Evolutionary conservation across 1,140 invertebrate species (phyloP).

Genomic region (Zaprionus tsacasi): DNA sequence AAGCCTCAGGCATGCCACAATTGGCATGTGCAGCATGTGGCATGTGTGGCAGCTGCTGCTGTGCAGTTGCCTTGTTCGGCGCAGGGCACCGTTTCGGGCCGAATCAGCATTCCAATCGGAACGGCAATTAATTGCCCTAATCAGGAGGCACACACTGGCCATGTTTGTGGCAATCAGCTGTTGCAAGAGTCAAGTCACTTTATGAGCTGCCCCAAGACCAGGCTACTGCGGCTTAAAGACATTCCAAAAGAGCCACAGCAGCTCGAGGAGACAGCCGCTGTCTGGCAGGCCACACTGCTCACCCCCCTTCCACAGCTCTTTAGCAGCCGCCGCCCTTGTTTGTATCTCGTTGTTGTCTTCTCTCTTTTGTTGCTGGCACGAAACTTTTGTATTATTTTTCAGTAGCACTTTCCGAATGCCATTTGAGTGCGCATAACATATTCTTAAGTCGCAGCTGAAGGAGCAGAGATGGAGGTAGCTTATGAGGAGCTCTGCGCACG

Average conservation of each 20-base stretch:
- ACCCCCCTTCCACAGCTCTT: conserved; percentile 8
- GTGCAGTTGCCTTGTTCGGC: conserved; percentile 17
- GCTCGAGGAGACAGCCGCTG: not conserved
- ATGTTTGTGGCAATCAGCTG: conserved; percentile 67
- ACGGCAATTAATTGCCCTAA: conserved; percentile 73
- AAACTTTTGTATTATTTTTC: conserved; percentile 79
- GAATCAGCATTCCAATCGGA: conserved; percentile 45
- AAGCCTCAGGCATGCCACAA: conserved; percentile 20
- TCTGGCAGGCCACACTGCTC: not conserved
- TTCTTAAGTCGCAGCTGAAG: conserved; percentile 59
- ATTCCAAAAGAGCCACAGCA: conserved; percentile 28
- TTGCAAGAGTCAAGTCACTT: conserved; percentile 58
- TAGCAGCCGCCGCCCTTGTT: not conserved
- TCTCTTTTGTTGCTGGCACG: conserved; percentile 66
- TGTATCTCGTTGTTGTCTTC: conserved; percentile 21
- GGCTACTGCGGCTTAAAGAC: conserved; percentile 40
- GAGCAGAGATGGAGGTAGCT: conserved; percentile 25
- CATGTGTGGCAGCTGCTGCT: conserved; percentile 39
- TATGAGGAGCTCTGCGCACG: conserved; percentile 42
- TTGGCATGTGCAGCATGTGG: conserved; percentile 43
- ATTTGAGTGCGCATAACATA: conserved; percentile 81
- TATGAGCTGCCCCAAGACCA: conserved; percentile 38
- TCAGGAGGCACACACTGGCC: conserved; percentile 45
- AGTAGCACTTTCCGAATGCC: conserved; percentile 81
- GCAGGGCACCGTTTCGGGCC: not conserved